Percentiles rank a stretch among this genome's conserved stretches.
Conservation (phyloP, 2,888 invertebrate species). For the Cephalotes varians region DNA sequence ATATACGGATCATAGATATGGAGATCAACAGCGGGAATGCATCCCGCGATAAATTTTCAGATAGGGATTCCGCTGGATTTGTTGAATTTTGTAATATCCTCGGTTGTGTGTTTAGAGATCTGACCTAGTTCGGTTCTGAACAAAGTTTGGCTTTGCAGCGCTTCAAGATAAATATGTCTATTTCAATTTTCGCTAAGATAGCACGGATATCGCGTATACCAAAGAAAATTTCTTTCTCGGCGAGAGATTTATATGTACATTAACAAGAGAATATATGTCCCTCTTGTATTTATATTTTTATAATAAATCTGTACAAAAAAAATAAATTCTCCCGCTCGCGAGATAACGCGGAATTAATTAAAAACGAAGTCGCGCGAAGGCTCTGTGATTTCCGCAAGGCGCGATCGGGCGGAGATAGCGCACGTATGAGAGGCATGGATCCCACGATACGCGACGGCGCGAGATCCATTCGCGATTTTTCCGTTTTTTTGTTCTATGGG, state of each 20-base stretch:
- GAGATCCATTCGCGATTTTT: slow-evolving; percentile 14
- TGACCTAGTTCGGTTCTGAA: slow-evolving; percentile 18
- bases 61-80: slow-evolving; percentile 25
- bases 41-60: slow-evolving; percentile 36
- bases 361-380: not conserved
- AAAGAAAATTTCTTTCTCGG: not conserved
- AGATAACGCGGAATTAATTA: slow-evolving; percentile 31
- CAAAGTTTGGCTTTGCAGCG: slow-evolving; percentile 15
- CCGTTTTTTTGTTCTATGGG: slow-evolving; percentile 6
- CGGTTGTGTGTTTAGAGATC: not conserved
- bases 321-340: not conserved
- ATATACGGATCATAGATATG: slow-evolving; percentile 25
- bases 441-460: not conserved
- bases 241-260: too few relatives aligned
- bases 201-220: not conserved
- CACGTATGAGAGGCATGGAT: slow-evolving; percentile 1
- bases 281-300: too few relatives aligned
- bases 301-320: not conserved
- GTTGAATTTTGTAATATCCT: slow-evolving; percentile 28
- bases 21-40: slow-evolving; percentile 27
- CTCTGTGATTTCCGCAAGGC: not conserved
- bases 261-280: too few relatives aligned
- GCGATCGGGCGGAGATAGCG: slow-evolving; percentile 40
- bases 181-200: slow-evolving; percentile 22
- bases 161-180: not conserved